A percentile compares a stretch with the other conserved stretches of the same genome.
Evolutionary conservation across 2,888 invertebrate genomes (phyloP).

Genomic region (Alloplasta piceator): DNA sequence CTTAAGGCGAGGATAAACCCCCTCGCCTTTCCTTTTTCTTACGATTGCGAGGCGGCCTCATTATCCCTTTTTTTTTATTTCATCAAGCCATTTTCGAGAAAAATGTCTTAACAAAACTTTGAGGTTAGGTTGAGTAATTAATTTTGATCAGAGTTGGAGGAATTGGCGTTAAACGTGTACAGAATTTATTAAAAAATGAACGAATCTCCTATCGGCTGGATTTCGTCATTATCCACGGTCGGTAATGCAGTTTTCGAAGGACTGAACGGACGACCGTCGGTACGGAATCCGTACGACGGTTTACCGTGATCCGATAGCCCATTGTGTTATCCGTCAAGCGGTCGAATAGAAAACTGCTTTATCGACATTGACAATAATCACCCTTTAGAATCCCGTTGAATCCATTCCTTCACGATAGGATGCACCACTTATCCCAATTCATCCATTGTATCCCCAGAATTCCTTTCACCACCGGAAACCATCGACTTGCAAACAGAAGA

Average conservation of each 20-base stretch:
- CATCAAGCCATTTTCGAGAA: too few species aligned
- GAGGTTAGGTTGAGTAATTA: too few species aligned
- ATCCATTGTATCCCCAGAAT: slow-evolving; percentile 5
- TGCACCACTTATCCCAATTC: slow-evolving; percentile 40
- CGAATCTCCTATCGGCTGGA: too few species aligned
- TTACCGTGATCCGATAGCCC: slow-evolving; percentile 17
- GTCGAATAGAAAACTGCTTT: slow-evolving; percentile 20
- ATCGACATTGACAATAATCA: slow-evolving; percentile 20
- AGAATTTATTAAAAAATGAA: too few species aligned
- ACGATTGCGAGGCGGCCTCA: too few species aligned
- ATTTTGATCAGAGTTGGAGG: too few species aligned
- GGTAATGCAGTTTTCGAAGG: slow-evolving; percentile 23
- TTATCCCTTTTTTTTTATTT: too few species aligned
- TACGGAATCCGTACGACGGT: slow-evolving; percentile 27
- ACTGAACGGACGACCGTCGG: background rate
- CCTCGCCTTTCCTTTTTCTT: too few species aligned
- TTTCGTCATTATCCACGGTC: slow-evolving; percentile 24
- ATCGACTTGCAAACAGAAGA: background rate
- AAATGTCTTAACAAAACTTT: background rate
- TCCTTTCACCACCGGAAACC: background rate
- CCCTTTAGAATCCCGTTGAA: background rate
- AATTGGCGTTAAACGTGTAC: too few species aligned
- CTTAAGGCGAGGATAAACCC: too few species aligned
- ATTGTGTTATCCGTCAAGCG: background rate
- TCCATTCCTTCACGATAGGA: slow-evolving; percentile 26